A percentile compares a stretch with the other conserved stretches of the same genome.
These are phyloP conservation scores for Eupithecia tripunctaria DNA, from an alignment of 2,888 invertebrate genomes.

Conservation along the genomic window DNA sequence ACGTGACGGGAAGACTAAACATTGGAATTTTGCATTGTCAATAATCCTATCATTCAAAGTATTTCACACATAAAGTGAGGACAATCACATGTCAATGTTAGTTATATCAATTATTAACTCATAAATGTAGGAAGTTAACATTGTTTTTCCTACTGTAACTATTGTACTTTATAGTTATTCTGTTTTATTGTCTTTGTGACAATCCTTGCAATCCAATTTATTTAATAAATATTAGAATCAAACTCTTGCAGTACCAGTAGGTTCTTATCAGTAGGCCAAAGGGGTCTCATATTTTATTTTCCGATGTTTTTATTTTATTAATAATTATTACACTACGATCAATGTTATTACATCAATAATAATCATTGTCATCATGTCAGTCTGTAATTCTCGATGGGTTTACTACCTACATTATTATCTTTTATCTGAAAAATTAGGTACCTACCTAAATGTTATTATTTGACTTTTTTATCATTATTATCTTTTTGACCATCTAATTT, in stretches of 20 bases:
- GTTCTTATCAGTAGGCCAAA: neutral
- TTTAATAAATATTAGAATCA: neutral
- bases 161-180: too few species aligned
- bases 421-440: too few species aligned
- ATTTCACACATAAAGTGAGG: neutral
- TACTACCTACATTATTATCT: neutral
- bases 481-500: neutral
- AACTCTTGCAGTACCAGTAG: neutral
- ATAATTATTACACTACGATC: too few species aligned
- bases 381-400: too few species aligned
- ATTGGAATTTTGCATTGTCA: constrained; percentile 32
- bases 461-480: neutral
- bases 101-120: neutral
- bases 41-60: constrained; percentile 15
- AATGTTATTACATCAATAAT: neutral
- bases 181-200: neutral
- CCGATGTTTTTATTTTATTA: neutral
- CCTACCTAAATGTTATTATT: too few species aligned
- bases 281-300: neutral
- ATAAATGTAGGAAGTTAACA: neutral
- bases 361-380: neutral
- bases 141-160: neutral
- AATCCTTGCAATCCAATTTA: neutral
- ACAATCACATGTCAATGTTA: neutral
- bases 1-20: constrained; percentile 55